phyloP scores from a whole-genome alignment of 1,140 invertebrate genomes.

The Olivierus martensii region DNA sequence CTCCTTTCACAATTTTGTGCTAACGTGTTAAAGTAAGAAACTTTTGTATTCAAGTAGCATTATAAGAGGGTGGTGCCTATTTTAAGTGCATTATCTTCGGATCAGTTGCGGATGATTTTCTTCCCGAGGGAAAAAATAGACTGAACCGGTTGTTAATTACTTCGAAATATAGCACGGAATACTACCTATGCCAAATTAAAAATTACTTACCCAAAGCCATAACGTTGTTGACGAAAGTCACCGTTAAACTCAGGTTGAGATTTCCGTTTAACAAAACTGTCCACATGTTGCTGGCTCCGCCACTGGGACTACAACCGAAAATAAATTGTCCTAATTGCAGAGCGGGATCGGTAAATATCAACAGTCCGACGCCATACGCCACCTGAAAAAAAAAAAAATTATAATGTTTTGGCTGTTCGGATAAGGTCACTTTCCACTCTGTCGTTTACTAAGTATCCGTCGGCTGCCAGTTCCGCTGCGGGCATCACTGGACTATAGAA shows the following conservation, averaged over 20 bases:
- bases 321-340: constrained; percentile 31
- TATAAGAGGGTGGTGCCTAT: no score
- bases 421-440: constrained; percentile 33
- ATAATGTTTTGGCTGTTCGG: no score
- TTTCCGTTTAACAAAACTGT: constrained; percentile 34
- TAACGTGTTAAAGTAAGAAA: no score
- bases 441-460: constrained; percentile 75
- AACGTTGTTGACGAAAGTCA: constrained; percentile 55
- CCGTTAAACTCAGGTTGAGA: constrained; percentile 32
- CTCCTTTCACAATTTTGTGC: no score
- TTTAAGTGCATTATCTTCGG: no score
- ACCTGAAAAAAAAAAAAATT: constrained; percentile 9
- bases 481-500: constrained; percentile 64
- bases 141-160: no score
- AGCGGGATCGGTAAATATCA: constrained; percentile 20
- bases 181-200: no score
- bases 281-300: constrained; percentile 35
- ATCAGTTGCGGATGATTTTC: no score
- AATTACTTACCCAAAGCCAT: constrained; percentile 60
- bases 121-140: no score
- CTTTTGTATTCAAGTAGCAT: no score
- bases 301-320: constrained; percentile 33
- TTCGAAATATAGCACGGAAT: no score
- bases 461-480: constrained; percentile 58
- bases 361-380: constrained; percentile 21